Evolutionary conservation across 2,888 invertebrate genomes (phyloP).

Genomic region (Acrocyrtus sp.): DNA sequence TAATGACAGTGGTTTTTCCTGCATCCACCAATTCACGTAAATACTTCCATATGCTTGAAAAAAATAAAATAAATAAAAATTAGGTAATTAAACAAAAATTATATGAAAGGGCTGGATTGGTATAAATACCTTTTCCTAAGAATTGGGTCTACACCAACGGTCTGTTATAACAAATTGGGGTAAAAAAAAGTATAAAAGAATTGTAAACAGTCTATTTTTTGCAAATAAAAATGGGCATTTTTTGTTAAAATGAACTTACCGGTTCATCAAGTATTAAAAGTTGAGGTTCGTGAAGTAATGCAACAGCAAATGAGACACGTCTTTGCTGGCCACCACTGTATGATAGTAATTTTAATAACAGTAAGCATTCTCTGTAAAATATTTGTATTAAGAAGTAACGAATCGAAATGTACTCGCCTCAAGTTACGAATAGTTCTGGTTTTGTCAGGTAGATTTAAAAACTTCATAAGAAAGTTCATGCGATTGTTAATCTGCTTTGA

Average conservation of each 20-base stretch:
- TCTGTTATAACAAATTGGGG: slow-evolving; percentile 66
- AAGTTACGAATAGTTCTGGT: slow-evolving; percentile 82
- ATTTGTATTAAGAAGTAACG: too few species aligned
- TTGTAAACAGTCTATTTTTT: too few species aligned
- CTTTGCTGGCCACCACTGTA: slow-evolving; percentile 89
- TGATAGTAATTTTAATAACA: too few species aligned
- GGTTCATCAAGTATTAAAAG: slow-evolving; percentile 92
- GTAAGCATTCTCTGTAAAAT: too few species aligned
- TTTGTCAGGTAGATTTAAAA: slow-evolving; percentile 89
- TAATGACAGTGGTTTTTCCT: slow-evolving; percentile 92
- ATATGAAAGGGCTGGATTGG: too few species aligned
- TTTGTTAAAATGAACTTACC: too few species aligned
- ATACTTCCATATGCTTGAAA: slow-evolving; percentile 86
- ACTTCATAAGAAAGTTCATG: slow-evolving; percentile 86
- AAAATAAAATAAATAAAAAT: slow-evolving; percentile 26
- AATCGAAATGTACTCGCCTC: too few species aligned
- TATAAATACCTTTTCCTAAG: slow-evolving; percentile 89
- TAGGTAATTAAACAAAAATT: slow-evolving; percentile 3
- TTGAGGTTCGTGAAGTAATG: slow-evolving; percentile 92
- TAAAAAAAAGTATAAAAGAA: too few species aligned
- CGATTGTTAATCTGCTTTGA: slow-evolving; percentile 82
- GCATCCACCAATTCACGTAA: slow-evolving; percentile 89
- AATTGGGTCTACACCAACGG: slow-evolving; percentile 91
- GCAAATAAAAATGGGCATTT: background rate
- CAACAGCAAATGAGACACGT: slow-evolving; percentile 90